Evolutionary conservation across 2,888 invertebrate species (phyloP).

Genomic region (Scrobipalpa atriplicella): DNA sequence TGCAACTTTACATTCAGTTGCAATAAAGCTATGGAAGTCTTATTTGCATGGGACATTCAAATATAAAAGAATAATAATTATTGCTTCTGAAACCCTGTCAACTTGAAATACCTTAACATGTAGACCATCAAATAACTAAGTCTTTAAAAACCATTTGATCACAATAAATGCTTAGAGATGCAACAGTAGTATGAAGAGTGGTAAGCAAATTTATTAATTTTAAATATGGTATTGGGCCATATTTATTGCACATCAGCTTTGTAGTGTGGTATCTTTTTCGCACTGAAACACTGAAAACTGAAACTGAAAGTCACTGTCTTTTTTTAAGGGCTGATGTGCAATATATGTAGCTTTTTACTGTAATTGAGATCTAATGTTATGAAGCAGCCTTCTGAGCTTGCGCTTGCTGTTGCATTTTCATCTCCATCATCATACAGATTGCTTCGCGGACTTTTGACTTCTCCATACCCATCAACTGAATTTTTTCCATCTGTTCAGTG

Average conservation of each 20-base stretch:
- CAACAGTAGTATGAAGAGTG: neutral
- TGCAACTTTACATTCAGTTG: neutral
- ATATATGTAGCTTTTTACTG: too few species aligned
- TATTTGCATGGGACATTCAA: neutral
- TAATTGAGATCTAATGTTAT: constrained; percentile 49
- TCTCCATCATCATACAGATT: constrained; percentile 89
- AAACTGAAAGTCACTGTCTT: too few species aligned
- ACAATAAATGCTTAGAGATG: constrained; percentile 2
- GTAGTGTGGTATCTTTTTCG: too few species aligned
- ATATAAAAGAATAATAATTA: neutral
- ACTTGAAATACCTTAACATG: neutral
- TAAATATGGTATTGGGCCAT: neutral
- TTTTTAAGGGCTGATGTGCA: too few species aligned
- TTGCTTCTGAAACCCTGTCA: neutral
- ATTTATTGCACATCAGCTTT: too few species aligned
- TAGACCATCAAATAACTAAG: neutral
- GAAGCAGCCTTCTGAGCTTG: constrained; percentile 69
- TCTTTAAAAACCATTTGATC: neutral
- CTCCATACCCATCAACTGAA: constrained; percentile 91
- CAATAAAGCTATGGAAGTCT: neutral
- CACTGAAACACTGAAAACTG: too few species aligned
- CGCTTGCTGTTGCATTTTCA: constrained; percentile 84
- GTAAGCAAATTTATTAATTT: neutral
- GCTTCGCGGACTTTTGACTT: constrained; percentile 92
- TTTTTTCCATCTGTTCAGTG: constrained; percentile 97